Conservation (phyloP, 2,888 invertebrate genomes). For the Coenonympha arcania region DNA sequence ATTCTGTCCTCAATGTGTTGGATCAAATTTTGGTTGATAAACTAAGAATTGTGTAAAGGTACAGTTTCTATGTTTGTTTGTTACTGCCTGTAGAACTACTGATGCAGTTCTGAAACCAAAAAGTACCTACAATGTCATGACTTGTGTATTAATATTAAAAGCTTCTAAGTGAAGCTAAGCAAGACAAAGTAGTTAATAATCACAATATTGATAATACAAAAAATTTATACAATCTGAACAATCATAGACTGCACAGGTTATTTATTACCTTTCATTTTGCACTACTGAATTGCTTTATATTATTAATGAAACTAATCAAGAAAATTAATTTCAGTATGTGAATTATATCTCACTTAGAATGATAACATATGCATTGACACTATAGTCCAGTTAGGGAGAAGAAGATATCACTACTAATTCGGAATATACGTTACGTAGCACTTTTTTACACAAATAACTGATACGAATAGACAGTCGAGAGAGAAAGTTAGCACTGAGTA, state of each 20-base stretch:
- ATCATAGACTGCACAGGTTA: not conserved
- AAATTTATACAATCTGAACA: not conserved
- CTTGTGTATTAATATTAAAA: too few relatives aligned
- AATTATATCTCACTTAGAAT: not conserved
- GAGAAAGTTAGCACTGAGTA: constrained; percentile 28
- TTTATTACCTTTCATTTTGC: constrained; percentile 4
- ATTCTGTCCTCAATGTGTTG: too few relatives aligned
- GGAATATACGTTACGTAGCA: not conserved
- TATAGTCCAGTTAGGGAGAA: not conserved
- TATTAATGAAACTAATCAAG: not conserved
- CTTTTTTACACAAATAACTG: not conserved
- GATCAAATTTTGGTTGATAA: too few relatives aligned
- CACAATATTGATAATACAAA: not conserved
- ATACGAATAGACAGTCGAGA: constrained; percentile 1
- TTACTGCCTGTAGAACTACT: too few relatives aligned
- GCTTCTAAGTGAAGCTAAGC: too few relatives aligned
- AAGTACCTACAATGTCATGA: too few relatives aligned
- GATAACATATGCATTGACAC: not conserved
- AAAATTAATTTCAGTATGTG: not conserved
- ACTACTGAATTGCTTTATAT: not conserved
- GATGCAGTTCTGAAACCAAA: too few relatives aligned
- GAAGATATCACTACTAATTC: not conserved
- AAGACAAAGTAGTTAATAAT: not conserved
- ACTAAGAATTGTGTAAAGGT: too few relatives aligned
- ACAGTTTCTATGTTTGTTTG: too few relatives aligned